Evolutionary conservation across 2,888 invertebrate species (phyloP).

Genomic region (Arenicola marina): DNA sequence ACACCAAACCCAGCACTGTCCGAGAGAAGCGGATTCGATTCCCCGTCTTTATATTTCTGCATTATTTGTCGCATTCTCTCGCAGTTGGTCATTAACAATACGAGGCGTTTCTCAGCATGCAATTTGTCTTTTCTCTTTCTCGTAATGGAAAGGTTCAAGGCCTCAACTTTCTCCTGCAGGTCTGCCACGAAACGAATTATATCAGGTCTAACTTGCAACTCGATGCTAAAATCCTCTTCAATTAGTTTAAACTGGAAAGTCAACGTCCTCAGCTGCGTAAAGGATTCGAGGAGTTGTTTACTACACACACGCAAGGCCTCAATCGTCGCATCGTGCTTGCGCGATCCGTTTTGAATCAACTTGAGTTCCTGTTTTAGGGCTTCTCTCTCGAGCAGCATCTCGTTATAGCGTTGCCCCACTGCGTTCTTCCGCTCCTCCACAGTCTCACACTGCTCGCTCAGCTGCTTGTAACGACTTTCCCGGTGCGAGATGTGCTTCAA

Average conservation of each 20-base stretch:
- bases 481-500: slow-evolving; percentile 3
- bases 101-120: slow-evolving; percentile 39
- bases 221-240: slow-evolving; percentile 45
- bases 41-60: slow-evolving; percentile 20
- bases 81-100: slow-evolving; percentile 39
- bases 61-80: slow-evolving; percentile 39
- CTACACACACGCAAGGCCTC: slow-evolving; percentile 33
- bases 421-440: slow-evolving; percentile 19
- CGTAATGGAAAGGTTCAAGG: slow-evolving; percentile 30
- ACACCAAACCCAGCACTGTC: too few relatives aligned
- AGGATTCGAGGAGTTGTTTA: slow-evolving; percentile 32
- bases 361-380: slow-evolving; percentile 19
- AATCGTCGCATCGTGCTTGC: slow-evolving; percentile 25
- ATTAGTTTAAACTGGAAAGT: slow-evolving; percentile 44
- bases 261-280: slow-evolving; percentile 41
- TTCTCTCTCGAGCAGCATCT: slow-evolving; percentile 14
- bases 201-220: slow-evolving; percentile 45
- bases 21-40: too few relatives aligned
- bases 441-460: slow-evolving; percentile 28
- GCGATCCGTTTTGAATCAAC: slow-evolving; percentile 13
- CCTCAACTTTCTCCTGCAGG: slow-evolving; percentile 37
- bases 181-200: slow-evolving; percentile 47
- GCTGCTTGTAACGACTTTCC: slow-evolving; percentile 6
- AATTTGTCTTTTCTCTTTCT: slow-evolving; percentile 25
- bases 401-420: slow-evolving; percentile 28